These are phyloP conservation scores for Galerucella nymphaeae DNA, from an alignment of 2,888 invertebrate species.

Conservation along the genomic window DNA sequence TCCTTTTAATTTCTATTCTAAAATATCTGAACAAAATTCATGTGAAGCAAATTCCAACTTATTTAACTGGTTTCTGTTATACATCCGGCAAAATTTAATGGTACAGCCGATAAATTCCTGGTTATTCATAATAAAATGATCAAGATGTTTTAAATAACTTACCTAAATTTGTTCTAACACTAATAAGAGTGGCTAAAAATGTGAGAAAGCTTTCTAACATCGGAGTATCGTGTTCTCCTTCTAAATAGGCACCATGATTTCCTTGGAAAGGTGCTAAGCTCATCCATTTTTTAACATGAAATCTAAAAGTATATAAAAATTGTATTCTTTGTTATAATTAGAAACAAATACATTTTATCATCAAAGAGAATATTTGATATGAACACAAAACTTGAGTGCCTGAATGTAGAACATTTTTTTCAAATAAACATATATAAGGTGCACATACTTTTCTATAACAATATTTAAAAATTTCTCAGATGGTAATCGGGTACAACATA, in stretches of 20 bases:
- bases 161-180: conserved; percentile 89
- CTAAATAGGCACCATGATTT: conserved; percentile 70
- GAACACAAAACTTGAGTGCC: neutral
- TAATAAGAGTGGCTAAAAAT: conserved; percentile 89
- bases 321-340: no score
- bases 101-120: conserved; percentile 9
- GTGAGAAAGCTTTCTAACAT: conserved; percentile 95
- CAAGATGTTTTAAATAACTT: conserved; percentile 49
- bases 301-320: conserved; percentile 67
- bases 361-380: no score
- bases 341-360: no score
- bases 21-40: no score
- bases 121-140: neutral
- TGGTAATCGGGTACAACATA: conserved; percentile 89
- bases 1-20: no score
- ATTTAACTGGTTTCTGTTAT: no score
- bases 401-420: neutral
- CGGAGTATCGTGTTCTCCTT: conserved; percentile 84
- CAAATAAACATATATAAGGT: neutral
- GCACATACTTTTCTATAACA: conserved; percentile 84
- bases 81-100: neutral
- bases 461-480: conserved; percentile 87
- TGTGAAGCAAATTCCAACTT: no score
- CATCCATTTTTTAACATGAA: conserved; percentile 88
- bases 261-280: conserved; percentile 78